Conservation (phyloP, 2,113 vertebrate genomes). For the Australoheros scitulus region DNA sequence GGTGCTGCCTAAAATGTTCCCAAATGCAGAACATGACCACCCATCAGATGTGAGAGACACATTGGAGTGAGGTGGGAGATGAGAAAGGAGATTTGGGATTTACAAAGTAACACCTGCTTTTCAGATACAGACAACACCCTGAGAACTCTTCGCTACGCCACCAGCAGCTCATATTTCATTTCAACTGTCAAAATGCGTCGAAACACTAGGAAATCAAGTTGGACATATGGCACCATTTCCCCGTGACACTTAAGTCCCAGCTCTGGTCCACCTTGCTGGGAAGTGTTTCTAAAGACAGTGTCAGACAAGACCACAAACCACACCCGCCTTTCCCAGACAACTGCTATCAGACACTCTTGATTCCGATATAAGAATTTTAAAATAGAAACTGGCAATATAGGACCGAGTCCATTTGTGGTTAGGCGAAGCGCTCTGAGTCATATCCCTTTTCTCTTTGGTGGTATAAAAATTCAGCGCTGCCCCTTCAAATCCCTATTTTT, state of each 20-base stretch:
- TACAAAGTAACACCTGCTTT: constrained; percentile 71
- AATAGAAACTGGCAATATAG: constrained; percentile 74
- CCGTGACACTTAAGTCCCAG: constrained; percentile 69
- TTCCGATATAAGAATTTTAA: constrained; percentile 77
- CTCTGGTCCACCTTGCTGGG: constrained; percentile 75
- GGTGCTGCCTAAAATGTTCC: constrained; percentile 31
- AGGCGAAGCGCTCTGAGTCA: constrained; percentile 50
- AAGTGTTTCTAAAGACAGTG: constrained; percentile 78
- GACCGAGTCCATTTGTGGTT: constrained; percentile 73
- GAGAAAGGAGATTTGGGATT: constrained; percentile 74
- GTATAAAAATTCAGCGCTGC: constrained; percentile 48
- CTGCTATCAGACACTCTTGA: constrained; percentile 80
- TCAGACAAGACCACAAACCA: constrained; percentile 78
- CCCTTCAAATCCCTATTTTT: constrained; percentile 56
- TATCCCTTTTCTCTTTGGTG: constrained; percentile 65
- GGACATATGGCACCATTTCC: constrained; percentile 72
- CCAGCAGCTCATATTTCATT: constrained; percentile 62
- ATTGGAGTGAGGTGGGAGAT: constrained; percentile 58
- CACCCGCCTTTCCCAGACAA: constrained; percentile 76
- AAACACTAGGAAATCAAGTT: constrained; percentile 69
- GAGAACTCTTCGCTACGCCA: constrained; percentile 30
- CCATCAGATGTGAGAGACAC: constrained; percentile 50
- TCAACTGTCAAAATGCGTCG: constrained; percentile 52
- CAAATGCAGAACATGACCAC: constrained; percentile 29
- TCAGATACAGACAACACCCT: constrained; percentile 60